A percentile compares a stretch with the other conserved stretches of the same genome.
These are phyloP conservation scores for Ceratitis capitata DNA, from an alignment of 1,140 invertebrate genomes.

Conservation along the genomic window DNA sequence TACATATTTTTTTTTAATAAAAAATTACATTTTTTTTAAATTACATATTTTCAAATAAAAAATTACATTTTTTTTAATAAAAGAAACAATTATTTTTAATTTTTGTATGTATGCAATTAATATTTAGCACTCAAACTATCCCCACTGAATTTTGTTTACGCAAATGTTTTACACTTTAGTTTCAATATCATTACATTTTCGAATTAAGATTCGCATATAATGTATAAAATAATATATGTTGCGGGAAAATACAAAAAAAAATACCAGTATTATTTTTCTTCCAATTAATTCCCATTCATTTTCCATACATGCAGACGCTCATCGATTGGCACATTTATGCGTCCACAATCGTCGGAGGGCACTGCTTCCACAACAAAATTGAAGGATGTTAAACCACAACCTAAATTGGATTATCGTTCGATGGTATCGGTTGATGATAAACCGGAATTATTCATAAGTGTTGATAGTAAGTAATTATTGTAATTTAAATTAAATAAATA, in stretches of 20 bases:
- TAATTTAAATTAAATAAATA: no score
- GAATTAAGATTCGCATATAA: neutral
- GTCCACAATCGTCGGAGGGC: conserved; percentile 76
- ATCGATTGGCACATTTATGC: conserved; percentile 65
- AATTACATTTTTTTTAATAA: no score
- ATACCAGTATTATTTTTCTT: neutral
- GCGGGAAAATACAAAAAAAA: neutral
- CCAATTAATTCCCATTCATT: neutral
- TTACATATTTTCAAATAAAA: no score
- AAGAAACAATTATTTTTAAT: no score
- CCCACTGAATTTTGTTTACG: no score
- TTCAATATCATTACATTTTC: neutral
- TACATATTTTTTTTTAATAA: no score
- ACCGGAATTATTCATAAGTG: conserved; percentile 91
- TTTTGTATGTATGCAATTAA: no score
- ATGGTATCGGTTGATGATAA: conserved; percentile 95
- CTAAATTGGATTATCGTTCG: conserved; percentile 86
- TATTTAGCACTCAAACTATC: no score
- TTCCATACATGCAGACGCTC: conserved; percentile 54
- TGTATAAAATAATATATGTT: neutral
- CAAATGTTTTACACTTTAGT: neutral
- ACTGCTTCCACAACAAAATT: conserved; percentile 71
- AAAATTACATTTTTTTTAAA: no score
- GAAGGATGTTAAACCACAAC: conserved; percentile 68
- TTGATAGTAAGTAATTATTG: conserved; percentile 85